Evolutionary conservation across 2,797 vertebrate genomes (phyloP), one percentile per base, ranked within the genome.

Genomic region (Psittacula echo): DNA sequence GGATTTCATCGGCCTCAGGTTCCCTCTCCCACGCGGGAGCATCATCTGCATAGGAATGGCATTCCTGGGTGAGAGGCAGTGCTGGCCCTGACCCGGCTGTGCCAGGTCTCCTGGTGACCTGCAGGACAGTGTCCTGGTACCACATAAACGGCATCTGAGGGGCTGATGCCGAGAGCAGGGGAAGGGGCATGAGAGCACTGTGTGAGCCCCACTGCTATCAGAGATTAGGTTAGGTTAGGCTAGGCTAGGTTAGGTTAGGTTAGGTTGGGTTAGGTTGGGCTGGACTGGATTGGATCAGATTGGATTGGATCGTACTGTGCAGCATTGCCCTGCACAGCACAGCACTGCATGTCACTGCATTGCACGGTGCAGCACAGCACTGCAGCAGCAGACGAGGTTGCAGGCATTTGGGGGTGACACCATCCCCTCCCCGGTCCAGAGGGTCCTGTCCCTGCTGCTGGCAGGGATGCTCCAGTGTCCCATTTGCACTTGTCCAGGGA

Each of bases 61-160:
- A 4, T 74, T 54, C 37, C 68, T 2, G 2, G 45, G 37, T 13
- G 89, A 39, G 75, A 16, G 44, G 50, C 45, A 17, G 61, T 2
- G 2, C 44, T 19, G 20, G 21, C 48, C 22, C 56, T 30, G 48
- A 14, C 62, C 61, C 0, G 1, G 37, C 61, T 14, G 23, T 13
- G 60, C 53, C 39, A 27, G 51, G 20, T 10, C 13, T 44, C 42
- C 48, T 7, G 26, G 20, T 1, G 4, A 61, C 45, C 7, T 5
- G 21, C 56, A 44, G 37, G 34, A 47, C 24, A 60, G n/a, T 34
- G 56, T 60, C 32, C 61, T 1, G 1, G 16, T 26, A 13, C 30
- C 0, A 0, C 6, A 0, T 1, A 51, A 27, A 44, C 13, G 23
- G 68, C 1, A 0, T 14, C 37, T 2, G 0, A 44, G 34, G 17